A percentile compares a stretch with the other conserved stretches of the same genome.
phyloP scores from a whole-genome alignment of 2,113 vertebrate genomes.

The Xenopus tropicalis region UCB_Xtro_10.0 CM004450.2:4718501-4719000 shows the following conservation, averaged over 20 bases:
- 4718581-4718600: too few species aligned
- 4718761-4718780: neutral
- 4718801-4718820: too few species aligned
- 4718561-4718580: neutral
- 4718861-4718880: too few species aligned
- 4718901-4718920: too few species aligned
- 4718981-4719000: too few species aligned
- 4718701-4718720: neutral
- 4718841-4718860: too few species aligned
- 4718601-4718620: constrained; percentile 5
- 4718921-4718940: too few species aligned
- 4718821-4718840: too few species aligned
- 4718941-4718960: too few species aligned
- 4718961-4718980: too few species aligned
- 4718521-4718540: constrained; percentile 9
- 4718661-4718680: constrained; percentile 19
- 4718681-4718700: neutral
- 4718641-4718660: constrained; percentile 29
- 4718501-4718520: constrained; percentile 12
- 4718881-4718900: too few species aligned
- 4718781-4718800: too few species aligned
- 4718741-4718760: neutral
- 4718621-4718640: constrained; percentile 35
- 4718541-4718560: neutral
- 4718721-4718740: neutral